Percentiles rank a stretch among this genome's conserved stretches.
Evolutionary conservation across 1,140 invertebrate species (phyloP).

Genomic region (Rhagoletis zephyria): DNA sequence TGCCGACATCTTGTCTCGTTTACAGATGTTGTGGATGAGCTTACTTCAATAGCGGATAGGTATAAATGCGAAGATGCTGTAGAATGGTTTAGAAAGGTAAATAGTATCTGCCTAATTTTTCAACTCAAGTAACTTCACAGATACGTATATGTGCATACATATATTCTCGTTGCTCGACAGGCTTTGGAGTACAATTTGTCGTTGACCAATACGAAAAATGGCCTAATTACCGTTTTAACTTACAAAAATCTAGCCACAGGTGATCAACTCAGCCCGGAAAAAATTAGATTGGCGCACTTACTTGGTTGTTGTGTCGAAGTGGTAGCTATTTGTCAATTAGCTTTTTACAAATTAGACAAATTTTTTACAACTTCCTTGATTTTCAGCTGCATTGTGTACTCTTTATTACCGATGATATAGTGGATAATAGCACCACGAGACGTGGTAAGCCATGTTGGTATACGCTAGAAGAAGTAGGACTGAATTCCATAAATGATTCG

Average conservation of each 20-base stretch:
- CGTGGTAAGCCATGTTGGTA: conserved; percentile 94
- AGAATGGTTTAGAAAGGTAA: too few relatives aligned
- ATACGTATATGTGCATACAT: background rate
- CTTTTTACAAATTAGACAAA: too few relatives aligned
- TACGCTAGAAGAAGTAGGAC: conserved; percentile 83
- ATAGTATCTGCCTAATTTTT: too few relatives aligned
- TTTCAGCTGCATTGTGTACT: conserved; percentile 89
- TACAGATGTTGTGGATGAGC: background rate
- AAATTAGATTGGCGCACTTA: background rate
- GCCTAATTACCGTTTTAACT: background rate
- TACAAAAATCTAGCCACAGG: background rate
- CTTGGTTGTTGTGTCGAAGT: conserved; percentile 12
- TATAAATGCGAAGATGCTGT: background rate
- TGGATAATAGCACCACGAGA: conserved; percentile 87
- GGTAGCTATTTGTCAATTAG: conserved; percentile 62
- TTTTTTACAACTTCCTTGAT: too few relatives aligned
- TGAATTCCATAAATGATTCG: conserved; percentile 90
- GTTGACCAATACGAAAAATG: conserved; percentile 18
- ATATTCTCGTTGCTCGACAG: conserved; percentile 6
- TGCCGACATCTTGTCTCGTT: background rate
- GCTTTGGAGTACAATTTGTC: conserved; percentile 37
- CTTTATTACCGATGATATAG: conserved; percentile 91
- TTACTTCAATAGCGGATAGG: background rate
- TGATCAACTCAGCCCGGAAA: background rate
- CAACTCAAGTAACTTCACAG: too few relatives aligned